phyloP scores from a whole-genome alignment of 2,888 invertebrate species.

The Drosophila kuntzei region DNA sequence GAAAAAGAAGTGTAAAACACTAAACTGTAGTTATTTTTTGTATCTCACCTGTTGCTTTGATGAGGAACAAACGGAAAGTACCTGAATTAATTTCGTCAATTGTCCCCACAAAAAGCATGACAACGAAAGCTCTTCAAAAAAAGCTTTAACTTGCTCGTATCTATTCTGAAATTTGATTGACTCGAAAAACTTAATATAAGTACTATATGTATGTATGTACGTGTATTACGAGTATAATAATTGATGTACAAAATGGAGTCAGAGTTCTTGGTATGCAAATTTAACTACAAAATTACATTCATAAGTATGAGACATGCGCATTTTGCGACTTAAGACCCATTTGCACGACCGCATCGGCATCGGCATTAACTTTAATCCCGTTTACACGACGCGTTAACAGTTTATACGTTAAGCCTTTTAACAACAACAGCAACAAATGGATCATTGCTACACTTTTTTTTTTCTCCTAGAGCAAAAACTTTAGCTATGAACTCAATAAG shows the following conservation, averaged over 20 bases:
- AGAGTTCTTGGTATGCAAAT: conserved; percentile 34
- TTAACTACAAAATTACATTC: neutral
- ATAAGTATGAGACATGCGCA: conserved; percentile 12
- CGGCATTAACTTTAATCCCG: neutral
- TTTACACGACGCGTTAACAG: neutral
- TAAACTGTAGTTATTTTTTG: neutral
- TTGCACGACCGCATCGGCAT: conserved; percentile 5
- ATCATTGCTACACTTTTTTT: neutral
- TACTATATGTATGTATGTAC: neutral
- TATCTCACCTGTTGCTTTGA: conserved; percentile 2
- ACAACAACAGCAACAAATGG: neutral
- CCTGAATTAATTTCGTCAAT: neutral
- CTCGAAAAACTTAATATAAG: no score
- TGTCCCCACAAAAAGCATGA: neutral
- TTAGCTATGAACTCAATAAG: conserved; percentile 30
- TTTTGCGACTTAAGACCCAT: conserved; percentile 13
- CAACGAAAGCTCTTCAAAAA: conserved; percentile 3
- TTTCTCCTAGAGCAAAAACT: conserved; percentile 14
- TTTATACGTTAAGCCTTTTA: neutral
- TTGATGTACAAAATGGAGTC: conserved; percentile 30
- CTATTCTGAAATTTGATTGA: no score
- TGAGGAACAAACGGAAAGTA: neutral
- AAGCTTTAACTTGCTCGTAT: no score
- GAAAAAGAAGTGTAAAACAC: neutral
- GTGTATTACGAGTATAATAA: conserved; percentile 6